phyloP scores from a whole-genome alignment of 2,888 invertebrate genomes.

The Zhuqinia jingwanae region DNA sequence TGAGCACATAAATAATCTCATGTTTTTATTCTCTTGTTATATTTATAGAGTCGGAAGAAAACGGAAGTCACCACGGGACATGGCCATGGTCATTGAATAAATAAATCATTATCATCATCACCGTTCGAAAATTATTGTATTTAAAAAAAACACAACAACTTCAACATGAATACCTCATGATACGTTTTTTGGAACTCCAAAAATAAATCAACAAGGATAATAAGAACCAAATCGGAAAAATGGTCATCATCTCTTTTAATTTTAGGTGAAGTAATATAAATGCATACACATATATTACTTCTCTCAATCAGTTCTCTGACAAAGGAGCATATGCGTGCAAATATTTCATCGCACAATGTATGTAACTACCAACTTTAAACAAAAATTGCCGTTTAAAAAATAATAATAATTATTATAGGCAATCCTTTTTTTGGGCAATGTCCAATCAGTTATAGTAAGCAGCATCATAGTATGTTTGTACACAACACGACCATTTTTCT shows the following conservation, averaged over 20 bases:
- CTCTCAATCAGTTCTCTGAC: no score
- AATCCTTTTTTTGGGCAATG: no score
- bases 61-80: conserved; percentile 80
- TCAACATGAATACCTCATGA: conserved; percentile 22
- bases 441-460: no score
- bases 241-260: conserved; percentile 3
- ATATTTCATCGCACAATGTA: no score
- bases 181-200: neutral
- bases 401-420: no score
- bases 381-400: no score
- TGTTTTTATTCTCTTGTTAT: conserved; percentile 52
- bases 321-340: no score
- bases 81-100: conserved; percentile 75
- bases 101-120: conserved; percentile 10
- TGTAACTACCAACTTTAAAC: no score
- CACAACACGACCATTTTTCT: neutral
- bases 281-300: no score
- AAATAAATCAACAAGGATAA: conserved; percentile 9
- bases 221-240: conserved; percentile 1
- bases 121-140: neutral
- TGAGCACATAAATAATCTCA: conserved; percentile 59
- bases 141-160: conserved; percentile 7
- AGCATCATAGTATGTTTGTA: no score
- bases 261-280: neutral
- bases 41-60: conserved; percentile 80